Evolutionary conservation across 53 echinoderm and acorn worm species (phyloP).

Genomic region (Holothuria leucospilota): DNA sequence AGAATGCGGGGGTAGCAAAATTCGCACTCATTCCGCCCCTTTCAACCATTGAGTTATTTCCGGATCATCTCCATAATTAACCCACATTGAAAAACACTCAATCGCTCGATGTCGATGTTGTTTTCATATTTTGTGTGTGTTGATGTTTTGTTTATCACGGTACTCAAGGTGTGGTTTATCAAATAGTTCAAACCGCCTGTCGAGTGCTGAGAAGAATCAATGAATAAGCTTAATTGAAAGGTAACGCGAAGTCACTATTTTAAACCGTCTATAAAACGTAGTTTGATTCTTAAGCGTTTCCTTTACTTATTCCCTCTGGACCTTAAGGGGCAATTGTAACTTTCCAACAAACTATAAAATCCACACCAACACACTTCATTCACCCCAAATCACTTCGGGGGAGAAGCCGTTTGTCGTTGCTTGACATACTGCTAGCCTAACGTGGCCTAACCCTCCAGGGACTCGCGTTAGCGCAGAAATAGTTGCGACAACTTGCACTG

Average conservation of each 20-base stretch:
- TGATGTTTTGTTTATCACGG: no score
- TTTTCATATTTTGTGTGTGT: no score
- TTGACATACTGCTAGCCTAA: conserved; percentile 41
- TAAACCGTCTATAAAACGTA: not conserved
- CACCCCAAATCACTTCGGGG: conserved; percentile 1
- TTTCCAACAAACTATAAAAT: conserved; percentile 33
- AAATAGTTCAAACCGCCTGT: conserved; percentile 19
- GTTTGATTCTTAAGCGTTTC: conserved; percentile 30
- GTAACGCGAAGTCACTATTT: conserved; percentile 6
- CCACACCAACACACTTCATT: conserved; percentile 25
- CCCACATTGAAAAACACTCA: no score
- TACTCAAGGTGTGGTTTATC: no score
- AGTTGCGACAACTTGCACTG: conserved; percentile 40
- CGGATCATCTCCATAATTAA: no score
- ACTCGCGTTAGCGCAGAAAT: conserved; percentile 26
- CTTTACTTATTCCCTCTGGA: not conserved
- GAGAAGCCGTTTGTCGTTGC: conserved; percentile 15
- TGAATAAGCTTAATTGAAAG: conserved; percentile 26
- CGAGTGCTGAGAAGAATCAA: conserved; percentile 21
- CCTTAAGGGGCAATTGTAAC: not conserved
- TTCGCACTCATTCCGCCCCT: no score
- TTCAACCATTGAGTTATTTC: no score
- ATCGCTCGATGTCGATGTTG: no score
- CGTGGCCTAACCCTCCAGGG: conserved; percentile 33
- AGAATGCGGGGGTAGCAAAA: no score